A percentile compares a stretch with the other conserved stretches of the same genome.
These are phyloP conservation scores for Leptinotarsa defecta DNA, from an alignment of 1,140 invertebrate genomes.

Conservation along the genomic window DNA sequence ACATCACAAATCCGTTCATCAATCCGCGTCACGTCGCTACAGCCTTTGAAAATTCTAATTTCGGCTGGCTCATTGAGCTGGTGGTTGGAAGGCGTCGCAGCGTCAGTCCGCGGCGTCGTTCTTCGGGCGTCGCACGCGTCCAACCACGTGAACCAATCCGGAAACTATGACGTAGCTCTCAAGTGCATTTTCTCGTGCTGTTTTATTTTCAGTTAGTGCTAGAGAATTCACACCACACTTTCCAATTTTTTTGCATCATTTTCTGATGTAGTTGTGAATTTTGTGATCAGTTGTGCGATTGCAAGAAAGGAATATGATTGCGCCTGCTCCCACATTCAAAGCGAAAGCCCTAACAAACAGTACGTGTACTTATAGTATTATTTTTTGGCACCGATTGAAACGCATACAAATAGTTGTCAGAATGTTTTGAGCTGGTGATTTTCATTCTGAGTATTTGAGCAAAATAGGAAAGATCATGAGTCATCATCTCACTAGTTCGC, in stretches of 20 bases:
- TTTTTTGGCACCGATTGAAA: too few species aligned
- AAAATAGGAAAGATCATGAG: too few species aligned
- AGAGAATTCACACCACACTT: too few species aligned
- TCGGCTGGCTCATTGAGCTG: slow-evolving; percentile 46
- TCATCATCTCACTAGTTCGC: too few species aligned
- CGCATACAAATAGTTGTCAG: too few species aligned
- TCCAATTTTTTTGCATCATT: too few species aligned
- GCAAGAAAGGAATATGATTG: slow-evolving; percentile 31
- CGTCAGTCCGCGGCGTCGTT: slow-evolving; percentile 31
- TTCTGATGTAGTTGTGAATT: neutral
- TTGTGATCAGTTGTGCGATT: neutral
- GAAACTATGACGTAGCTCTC: neutral
- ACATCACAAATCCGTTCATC: neutral
- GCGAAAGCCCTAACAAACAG: slow-evolving; percentile 26
- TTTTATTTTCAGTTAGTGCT: neutral
- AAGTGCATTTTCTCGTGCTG: neutral
- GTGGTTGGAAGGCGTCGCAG: slow-evolving; percentile 45
- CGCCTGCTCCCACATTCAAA: slow-evolving; percentile 35
- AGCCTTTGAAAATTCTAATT: slow-evolving; percentile 31
- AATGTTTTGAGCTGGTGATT: too few species aligned
- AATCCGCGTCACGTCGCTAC: neutral
- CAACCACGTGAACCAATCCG: slow-evolving; percentile 9
- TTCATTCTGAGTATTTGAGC: too few species aligned
- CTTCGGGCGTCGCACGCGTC: slow-evolving; percentile 29
- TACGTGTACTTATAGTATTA: slow-evolving; percentile 21